phyloP scores from a whole-genome alignment of 2,113 vertebrate species.

The Centropus bengalensis region DNA sequence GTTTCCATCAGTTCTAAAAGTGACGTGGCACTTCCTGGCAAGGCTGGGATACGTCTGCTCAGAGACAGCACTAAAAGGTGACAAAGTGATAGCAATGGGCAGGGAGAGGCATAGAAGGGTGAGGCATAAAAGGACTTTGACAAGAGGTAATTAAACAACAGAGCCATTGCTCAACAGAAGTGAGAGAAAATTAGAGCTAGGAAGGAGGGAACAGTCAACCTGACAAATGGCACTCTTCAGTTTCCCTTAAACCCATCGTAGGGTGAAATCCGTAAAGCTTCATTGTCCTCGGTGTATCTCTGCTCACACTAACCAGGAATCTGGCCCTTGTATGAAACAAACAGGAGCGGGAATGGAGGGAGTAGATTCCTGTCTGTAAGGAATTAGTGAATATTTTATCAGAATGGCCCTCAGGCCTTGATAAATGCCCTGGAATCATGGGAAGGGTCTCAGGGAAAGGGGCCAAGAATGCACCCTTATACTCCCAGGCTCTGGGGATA shows the following conservation, averaged over 20 bases:
- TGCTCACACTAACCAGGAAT: neutral
- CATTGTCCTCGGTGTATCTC: neutral
- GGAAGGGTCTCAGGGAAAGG: neutral
- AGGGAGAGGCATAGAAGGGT: neutral
- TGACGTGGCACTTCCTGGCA: neutral
- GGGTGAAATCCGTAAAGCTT: neutral
- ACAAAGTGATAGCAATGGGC: neutral
- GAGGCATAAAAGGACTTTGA: slow-evolving; percentile 12
- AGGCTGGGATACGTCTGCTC: neutral
- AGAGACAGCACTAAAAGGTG: neutral
- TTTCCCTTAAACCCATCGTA: neutral
- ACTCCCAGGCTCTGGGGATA: neutral
- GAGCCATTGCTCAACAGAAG: neutral
- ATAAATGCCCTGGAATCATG: neutral
- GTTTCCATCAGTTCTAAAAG: slow-evolving; percentile 1
- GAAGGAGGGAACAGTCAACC: neutral
- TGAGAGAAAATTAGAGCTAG: neutral
- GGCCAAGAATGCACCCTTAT: neutral
- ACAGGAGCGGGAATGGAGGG: accelerated
- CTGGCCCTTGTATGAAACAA: neutral
- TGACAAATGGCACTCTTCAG: neutral
- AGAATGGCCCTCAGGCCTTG: neutral
- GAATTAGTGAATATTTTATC: neutral
- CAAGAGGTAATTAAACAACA: neutral
- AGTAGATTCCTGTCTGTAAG: neutral